Conservation (phyloP, 2,113 vertebrate genomes). For the Oxyruncus cristatus region DNA sequence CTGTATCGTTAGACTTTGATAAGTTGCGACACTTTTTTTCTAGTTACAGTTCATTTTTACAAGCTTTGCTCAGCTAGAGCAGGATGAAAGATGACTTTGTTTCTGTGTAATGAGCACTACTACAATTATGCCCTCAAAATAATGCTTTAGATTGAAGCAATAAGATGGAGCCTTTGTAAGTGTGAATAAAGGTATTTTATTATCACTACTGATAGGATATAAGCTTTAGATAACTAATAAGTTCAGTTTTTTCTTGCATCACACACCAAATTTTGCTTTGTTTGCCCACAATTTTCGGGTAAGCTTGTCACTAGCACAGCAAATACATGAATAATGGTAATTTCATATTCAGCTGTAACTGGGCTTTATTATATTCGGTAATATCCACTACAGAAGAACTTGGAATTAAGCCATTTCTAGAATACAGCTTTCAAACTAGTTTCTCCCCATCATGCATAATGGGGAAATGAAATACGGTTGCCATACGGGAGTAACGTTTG, state of each 20-base stretch:
- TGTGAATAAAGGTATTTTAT: background rate
- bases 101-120: background rate
- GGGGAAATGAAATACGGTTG: background rate
- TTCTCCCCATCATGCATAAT: background rate
- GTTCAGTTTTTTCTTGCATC: background rate
- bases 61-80: background rate
- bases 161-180: background rate
- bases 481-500: background rate
- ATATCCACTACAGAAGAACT: background rate
- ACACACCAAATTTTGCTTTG: background rate
- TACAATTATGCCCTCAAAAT: background rate
- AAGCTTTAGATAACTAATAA: background rate
- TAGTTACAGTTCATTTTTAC: background rate
- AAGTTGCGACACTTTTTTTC: background rate
- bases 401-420: constrained; percentile 17
- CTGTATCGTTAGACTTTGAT: background rate
- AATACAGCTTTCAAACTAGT: background rate
- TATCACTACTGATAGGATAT: background rate
- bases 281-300: background rate
- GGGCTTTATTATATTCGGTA: background rate
- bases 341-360: background rate
- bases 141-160: background rate
- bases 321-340: background rate
- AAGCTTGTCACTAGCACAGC: background rate
- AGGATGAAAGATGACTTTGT: background rate